These are phyloP conservation scores for Dendrolimus pini DNA, from an alignment of 2,888 invertebrate genomes.

Conservation along the genomic window DNA sequence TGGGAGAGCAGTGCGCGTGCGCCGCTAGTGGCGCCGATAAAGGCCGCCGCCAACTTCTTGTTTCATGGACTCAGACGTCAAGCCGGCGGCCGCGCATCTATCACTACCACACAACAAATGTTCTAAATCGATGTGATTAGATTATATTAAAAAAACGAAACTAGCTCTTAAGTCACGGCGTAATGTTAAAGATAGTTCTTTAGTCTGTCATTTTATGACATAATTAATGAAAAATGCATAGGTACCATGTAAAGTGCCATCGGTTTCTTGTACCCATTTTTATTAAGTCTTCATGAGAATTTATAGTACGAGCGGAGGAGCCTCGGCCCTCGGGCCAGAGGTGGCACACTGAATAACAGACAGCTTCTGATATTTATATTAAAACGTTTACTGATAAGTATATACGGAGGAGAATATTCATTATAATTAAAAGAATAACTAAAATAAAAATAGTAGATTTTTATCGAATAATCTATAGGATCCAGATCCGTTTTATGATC, in stretches of 20 bases:
- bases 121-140: slow-evolving; percentile 76
- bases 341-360: slow-evolving; percentile 31
- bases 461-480: slow-evolving; percentile 32
- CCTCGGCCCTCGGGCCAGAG: slow-evolving; percentile 1
- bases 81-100: slow-evolving; percentile 58
- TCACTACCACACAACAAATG: slow-evolving; percentile 74
- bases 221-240: slow-evolving; percentile 61
- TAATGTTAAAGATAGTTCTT: slow-evolving; percentile 60
- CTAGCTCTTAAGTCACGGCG: slow-evolving; percentile 65
- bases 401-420: slow-evolving; percentile 29
- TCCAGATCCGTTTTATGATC: neutral
- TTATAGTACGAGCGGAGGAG: slow-evolving; percentile 22
- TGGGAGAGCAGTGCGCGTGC: slow-evolving; percentile 80
- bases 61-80: slow-evolving; percentile 80
- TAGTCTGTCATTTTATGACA: slow-evolving; percentile 72
- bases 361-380: slow-evolving; percentile 45
- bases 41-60: slow-evolving; percentile 82
- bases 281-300: slow-evolving; percentile 46
- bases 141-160: slow-evolving; percentile 42
- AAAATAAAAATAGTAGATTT: slow-evolving; percentile 32
- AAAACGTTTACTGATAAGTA: slow-evolving; percentile 33
- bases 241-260: slow-evolving; percentile 65
- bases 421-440: slow-evolving; percentile 14
- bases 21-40: slow-evolving; percentile 77
- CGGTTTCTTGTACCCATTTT: slow-evolving; percentile 67